phyloP scores from a whole-genome alignment of 2,797 vertebrate genomes.

The Tenualosa thibaudeaui region DNA sequence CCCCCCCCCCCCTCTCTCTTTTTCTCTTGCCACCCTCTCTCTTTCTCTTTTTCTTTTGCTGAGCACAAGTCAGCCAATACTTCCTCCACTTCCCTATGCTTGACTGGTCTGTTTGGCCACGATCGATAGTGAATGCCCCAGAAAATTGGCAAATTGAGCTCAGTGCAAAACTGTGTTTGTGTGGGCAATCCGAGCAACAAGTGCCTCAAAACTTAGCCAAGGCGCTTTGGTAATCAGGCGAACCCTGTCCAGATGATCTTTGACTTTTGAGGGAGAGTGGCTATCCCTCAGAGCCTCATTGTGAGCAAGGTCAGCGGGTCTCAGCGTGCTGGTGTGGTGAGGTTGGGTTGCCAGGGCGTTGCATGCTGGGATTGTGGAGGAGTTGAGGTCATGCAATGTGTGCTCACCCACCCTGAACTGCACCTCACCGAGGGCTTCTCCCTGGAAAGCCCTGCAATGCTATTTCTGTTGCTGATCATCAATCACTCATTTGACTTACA shows the following conservation, averaged over 20 bases:
- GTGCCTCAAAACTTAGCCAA: not conserved
- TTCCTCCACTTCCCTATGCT: constrained; percentile 65
- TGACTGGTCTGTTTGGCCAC: constrained; percentile 59
- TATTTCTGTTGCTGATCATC: not conserved
- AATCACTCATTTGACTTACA: not conserved
- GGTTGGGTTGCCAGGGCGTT: not conserved
- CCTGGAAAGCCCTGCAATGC: not conserved
- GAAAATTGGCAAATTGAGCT: constrained; percentile 61
- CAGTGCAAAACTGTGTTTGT: not conserved
- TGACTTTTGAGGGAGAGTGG: not conserved
- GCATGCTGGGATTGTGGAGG: constrained; percentile 20
- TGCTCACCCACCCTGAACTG: not conserved
- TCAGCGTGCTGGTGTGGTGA: not conserved
- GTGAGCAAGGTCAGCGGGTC: not conserved
- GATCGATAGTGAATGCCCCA: constrained; percentile 67
- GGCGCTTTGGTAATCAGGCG: not conserved
- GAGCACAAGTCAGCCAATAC: constrained; percentile 45
- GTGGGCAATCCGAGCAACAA: not conserved
- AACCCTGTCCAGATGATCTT: not conserved
- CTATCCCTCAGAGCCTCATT: not conserved
- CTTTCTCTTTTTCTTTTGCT: not conserved
- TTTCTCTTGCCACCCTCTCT: not conserved
- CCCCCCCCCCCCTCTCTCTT: not conserved
- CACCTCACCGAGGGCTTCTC: not conserved
- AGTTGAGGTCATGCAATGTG: not conserved